These are phyloP conservation scores for Tetragonisca angustula DNA, from an alignment of 2,888 invertebrate species.

Conservation along the genomic window DNA sequence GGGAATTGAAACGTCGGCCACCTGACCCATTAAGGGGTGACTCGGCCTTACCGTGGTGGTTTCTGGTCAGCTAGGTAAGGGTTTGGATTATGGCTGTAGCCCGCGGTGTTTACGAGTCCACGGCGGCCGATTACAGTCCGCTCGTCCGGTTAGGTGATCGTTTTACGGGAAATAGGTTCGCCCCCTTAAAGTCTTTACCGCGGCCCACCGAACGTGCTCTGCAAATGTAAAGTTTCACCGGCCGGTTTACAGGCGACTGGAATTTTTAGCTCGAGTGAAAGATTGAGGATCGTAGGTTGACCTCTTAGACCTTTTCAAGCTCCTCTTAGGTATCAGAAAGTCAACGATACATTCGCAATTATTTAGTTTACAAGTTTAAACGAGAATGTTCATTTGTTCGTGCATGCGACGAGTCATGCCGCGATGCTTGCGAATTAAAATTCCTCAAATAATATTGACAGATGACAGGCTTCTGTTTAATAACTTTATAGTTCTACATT, in stretches of 20 bases:
- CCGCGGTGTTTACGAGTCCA: slow-evolving; percentile 79
- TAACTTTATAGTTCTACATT: neutral
- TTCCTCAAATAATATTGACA: neutral
- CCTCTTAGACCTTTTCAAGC: neutral
- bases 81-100: slow-evolving; percentile 74
- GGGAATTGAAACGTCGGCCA: slow-evolving; percentile 73
- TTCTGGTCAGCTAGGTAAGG: slow-evolving; percentile 74
- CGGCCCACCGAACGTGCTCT: slow-evolving; percentile 29
- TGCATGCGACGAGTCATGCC: neutral
- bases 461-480: neutral
- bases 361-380: neutral
- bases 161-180: slow-evolving; percentile 64
- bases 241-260: neutral
- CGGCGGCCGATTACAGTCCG: slow-evolving; percentile 78
- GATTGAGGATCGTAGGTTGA: slow-evolving; percentile 6
- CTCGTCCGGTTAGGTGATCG: slow-evolving; percentile 61
- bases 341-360: neutral
- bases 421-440: neutral
- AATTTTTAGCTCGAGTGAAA: slow-evolving; percentile 24
- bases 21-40: slow-evolving; percentile 77
- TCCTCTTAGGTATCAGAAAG: neutral
- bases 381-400: neutral
- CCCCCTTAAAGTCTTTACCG: slow-evolving; percentile 42
- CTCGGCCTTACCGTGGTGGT: slow-evolving; percentile 66
- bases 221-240: slow-evolving; percentile 45